Conservation (phyloP, 2,797 vertebrate genomes). For the Luscinia megarhynchos region DNA sequence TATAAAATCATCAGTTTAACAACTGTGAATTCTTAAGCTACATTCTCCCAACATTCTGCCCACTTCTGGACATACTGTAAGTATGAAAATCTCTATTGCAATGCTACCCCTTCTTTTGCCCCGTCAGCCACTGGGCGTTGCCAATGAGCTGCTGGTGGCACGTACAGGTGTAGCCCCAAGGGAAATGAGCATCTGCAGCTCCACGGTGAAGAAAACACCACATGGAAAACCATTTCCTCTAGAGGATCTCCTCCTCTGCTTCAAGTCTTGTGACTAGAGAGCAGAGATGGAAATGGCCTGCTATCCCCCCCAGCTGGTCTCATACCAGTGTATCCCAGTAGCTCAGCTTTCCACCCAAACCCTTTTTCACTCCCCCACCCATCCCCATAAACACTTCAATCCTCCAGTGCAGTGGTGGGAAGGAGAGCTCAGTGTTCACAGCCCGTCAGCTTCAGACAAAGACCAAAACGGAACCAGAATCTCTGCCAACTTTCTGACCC, state of each 20-base stretch:
- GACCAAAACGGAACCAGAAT: not conserved
- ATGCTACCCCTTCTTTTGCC: not conserved
- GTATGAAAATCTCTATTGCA: not conserved
- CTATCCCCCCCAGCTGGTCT: rapidly evolving
- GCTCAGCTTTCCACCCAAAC: not conserved
- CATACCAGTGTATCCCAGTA: not conserved
- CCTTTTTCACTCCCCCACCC: not conserved
- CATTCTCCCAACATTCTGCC: not conserved
- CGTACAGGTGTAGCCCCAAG: rapidly evolving
- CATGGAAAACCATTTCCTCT: not conserved
- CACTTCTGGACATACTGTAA: not conserved
- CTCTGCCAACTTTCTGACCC: not conserved
- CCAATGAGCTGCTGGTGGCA: not conserved
- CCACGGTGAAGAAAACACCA: not conserved
- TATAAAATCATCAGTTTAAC: not conserved
- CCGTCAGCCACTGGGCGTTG: not conserved
- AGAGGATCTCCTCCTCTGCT: not conserved
- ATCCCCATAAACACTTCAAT: not conserved
- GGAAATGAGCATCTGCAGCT: not conserved
- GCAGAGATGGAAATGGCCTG: not conserved
- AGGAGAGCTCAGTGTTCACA: not conserved
- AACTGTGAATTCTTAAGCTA: not conserved
- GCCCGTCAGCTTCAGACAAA: not conserved
- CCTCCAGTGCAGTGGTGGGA: not conserved
- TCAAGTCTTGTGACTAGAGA: not conserved